phyloP scores from a whole-genome alignment of 2,888 invertebrate species.

The Rugalucina vietnamica region DNA sequence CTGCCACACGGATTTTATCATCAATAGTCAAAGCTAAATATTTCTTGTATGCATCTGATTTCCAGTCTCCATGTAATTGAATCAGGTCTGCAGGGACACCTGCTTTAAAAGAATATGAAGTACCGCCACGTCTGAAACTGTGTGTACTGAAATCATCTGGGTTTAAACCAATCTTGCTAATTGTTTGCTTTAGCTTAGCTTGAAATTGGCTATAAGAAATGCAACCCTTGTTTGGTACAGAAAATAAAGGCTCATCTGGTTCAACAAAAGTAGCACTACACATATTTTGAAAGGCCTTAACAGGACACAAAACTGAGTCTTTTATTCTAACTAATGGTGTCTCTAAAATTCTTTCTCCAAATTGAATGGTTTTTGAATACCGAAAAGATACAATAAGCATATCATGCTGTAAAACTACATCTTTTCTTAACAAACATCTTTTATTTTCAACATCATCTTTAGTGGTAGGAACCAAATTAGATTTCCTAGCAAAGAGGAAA shows the following conservation, averaged over 20 bases:
- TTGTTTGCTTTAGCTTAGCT: not conserved
- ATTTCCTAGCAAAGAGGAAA: conserved; percentile 11
- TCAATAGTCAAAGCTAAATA: conserved; percentile 4
- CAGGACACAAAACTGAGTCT: conserved; percentile 12
- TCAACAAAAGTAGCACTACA: not conserved
- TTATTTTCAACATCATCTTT: not conserved
- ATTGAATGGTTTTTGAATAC: conserved; percentile 27
- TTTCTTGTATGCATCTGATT: conserved; percentile 7
- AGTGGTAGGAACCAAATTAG: conserved; percentile 9
- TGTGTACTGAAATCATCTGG: not conserved
- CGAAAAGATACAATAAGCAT: not conserved
- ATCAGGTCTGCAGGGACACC: conserved; percentile 20
- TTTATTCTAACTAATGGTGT: conserved; percentile 15
- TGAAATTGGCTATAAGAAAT: not conserved
- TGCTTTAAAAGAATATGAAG: not conserved
- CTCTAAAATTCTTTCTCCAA: conserved; percentile 13
- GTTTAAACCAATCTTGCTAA: conserved; percentile 14
- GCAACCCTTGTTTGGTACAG: not conserved
- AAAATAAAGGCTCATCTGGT: conserved; percentile 1
- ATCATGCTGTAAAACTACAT: not conserved
- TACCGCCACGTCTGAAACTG: conserved; percentile 24
- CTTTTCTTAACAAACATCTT: not conserved
- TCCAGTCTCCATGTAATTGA: conserved; percentile 31
- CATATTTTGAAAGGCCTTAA: conserved; percentile 7
- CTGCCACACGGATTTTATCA: conserved; percentile 21